Evolutionary conservation across 2,888 invertebrate genomes (phyloP).

Genomic region (Andrena fulva): DNA sequence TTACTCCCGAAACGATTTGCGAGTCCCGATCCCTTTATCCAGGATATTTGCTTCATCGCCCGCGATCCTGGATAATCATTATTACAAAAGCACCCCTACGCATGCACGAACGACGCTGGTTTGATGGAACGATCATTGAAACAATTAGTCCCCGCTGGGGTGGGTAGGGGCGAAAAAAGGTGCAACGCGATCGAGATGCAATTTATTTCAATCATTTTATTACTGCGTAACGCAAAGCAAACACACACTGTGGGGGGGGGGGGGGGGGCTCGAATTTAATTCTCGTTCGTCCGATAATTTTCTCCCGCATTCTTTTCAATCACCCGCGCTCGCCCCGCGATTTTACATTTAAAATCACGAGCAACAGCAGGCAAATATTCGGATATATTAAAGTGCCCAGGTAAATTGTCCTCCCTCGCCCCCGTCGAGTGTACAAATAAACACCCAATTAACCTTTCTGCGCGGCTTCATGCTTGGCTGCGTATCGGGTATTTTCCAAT

Average conservation of each 20-base stretch:
- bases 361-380: neutral
- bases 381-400: neutral
- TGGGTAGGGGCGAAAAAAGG: slow-evolving; percentile 16
- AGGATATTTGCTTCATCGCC: too few relatives aligned
- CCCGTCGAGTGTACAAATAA: neutral
- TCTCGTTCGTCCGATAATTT: slow-evolving; percentile 13
- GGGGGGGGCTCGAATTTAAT: neutral
- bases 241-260: neutral
- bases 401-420: neutral
- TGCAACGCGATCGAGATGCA: slow-evolving; percentile 51
- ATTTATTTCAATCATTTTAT: slow-evolving; percentile 58
- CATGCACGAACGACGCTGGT: slow-evolving; percentile 23
- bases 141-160: slow-evolving; percentile 32
- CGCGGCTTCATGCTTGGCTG: neutral
- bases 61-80: too few relatives aligned
- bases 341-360: neutral
- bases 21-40: too few relatives aligned
- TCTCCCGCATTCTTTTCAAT: neutral
- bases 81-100: neutral
- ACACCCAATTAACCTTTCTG: neutral
- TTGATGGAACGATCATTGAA: slow-evolving; percentile 51
- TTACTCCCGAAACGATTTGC: too few relatives aligned
- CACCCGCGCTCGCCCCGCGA: too few relatives aligned
- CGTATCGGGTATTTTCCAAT: neutral
- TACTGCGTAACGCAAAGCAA: slow-evolving; percentile 9